Base-by-base conservation (phyloP, 2,888 invertebrate genomes). In the Tachina fera region DNA sequence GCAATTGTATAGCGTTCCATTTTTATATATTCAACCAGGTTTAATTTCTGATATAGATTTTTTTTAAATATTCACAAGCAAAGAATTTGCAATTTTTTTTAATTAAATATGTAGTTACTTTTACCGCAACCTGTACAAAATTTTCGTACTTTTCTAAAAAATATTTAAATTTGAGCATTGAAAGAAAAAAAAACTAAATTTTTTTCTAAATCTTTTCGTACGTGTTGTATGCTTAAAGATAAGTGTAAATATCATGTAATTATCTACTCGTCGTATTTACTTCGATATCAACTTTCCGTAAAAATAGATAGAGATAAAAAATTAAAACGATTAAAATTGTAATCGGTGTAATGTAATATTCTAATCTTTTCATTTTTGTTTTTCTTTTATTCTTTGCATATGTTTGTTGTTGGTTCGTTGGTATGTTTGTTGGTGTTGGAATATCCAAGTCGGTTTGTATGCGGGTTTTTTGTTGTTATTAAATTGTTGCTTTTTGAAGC, bases 271-370 rank as follows among this genome's bases (percentile, higher is more conserved):
- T n/a, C 6, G 6, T 31, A 31, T 31, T 31, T 6, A 31, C 6
- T 31, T 31, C 49, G 58, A 49, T 74, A 43, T 74, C 13, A 75
- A 60, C 22, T 72, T n/a, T 10, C 43, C 31, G 9, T 31, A 31
- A 47, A 31, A 39, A 49, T 14, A 68, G 11, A 41, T 8, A 10
- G 4, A 60, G 19, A 19, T 39, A 67, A 49, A 63, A 45, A 63
- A 63, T 39, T 16, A 63, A 65, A 72, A 68, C 60, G 19, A 68
- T 61, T 81, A 16, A 70, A 82, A 70, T 61, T 82, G 22, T 75
- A 82, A 82, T 70, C 56, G 68, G n/a, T 10, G 53, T 75, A 81
- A 75, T 43, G 8, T 49, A 53, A 68, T 61, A 81, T 65, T 72
- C 31, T 43, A 14, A 43, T 41, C 51, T 53, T 61, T 41, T 19